Evolutionary conservation across 2,888 invertebrate species (phyloP).

Genomic region (Mythimna vitellina): DNA sequence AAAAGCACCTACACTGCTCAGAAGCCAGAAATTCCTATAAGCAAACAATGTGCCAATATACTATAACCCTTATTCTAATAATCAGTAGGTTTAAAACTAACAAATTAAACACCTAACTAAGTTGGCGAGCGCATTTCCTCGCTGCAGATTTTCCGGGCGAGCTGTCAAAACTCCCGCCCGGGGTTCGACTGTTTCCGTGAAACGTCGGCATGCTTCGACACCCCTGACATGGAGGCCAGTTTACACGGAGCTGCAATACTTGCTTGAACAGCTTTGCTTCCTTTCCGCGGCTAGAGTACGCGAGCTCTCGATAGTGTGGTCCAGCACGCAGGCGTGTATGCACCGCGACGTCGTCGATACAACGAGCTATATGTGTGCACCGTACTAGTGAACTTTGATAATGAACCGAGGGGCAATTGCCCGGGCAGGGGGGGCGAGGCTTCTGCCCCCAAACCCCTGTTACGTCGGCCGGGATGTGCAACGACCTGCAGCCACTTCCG

Average conservation of each 20-base stretch:
- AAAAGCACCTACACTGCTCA: constrained; percentile 23
- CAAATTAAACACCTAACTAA: constrained; percentile 54
- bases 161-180: constrained; percentile 83
- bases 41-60: constrained; percentile 15
- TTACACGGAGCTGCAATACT: constrained; percentile 72
- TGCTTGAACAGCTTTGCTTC: constrained; percentile 37
- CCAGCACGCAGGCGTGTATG: constrained; percentile 65
- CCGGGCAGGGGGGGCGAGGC: constrained; percentile 72
- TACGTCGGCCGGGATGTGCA: constrained; percentile 79
- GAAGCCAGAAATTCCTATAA: constrained; percentile 47
- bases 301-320: constrained; percentile 71
- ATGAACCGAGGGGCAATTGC: constrained; percentile 87
- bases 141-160: constrained; percentile 85
- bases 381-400: constrained; percentile 90
- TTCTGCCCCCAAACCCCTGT: constrained; percentile 70
- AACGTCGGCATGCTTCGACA: constrained; percentile 79
- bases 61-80: constrained; percentile 57
- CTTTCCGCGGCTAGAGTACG: constrained; percentile 60
- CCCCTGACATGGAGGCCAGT: constrained; percentile 71
- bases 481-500: constrained; percentile 82
- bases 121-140: constrained; percentile 74
- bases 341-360: constrained; percentile 67
- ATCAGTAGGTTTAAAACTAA: constrained; percentile 63
- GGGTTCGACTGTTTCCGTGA: constrained; percentile 81
- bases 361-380: constrained; percentile 75